Conservation (phyloP, 2,113 vertebrate species). For the Prunella himalayana region DNA sequence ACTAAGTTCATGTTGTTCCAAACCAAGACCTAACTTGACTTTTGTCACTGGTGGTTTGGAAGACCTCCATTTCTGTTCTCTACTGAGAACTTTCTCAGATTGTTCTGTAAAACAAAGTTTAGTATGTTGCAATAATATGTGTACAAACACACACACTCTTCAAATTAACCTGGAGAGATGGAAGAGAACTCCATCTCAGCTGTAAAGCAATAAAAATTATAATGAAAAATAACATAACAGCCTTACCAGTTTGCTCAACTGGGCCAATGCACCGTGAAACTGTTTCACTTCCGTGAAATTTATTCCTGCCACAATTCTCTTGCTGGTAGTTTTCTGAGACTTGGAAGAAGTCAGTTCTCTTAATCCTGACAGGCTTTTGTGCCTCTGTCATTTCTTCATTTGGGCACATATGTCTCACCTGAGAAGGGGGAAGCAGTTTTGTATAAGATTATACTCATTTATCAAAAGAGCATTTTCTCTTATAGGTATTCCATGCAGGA, state of each 20-base stretch:
- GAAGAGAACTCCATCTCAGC: not conserved
- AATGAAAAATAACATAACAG: not conserved
- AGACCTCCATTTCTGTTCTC: slow-evolving; percentile 47
- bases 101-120: slow-evolving; percentile 50
- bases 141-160: not conserved
- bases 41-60: slow-evolving; percentile 82
- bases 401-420: not conserved
- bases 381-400: not conserved
- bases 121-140: not conserved
- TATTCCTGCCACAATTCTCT: not conserved
- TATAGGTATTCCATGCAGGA: not conserved
- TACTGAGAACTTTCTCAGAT: not conserved
- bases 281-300: not conserved
- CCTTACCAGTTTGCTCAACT: slow-evolving; percentile 35
- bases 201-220: not conserved
- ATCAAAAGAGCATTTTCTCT: not conserved
- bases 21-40: slow-evolving; percentile 66
- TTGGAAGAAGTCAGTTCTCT: slow-evolving; percentile 58
- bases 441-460: not conserved
- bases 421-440: not conserved
- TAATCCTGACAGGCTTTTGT: slow-evolving; percentile 15
- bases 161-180: not conserved
- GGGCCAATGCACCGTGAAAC: not conserved
- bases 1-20: slow-evolving; percentile 90
- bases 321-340: slow-evolving; percentile 38